Evolutionary conservation across 2,888 invertebrate genomes (phyloP).

Genomic region (Tetheella fluctuosa): DNA sequence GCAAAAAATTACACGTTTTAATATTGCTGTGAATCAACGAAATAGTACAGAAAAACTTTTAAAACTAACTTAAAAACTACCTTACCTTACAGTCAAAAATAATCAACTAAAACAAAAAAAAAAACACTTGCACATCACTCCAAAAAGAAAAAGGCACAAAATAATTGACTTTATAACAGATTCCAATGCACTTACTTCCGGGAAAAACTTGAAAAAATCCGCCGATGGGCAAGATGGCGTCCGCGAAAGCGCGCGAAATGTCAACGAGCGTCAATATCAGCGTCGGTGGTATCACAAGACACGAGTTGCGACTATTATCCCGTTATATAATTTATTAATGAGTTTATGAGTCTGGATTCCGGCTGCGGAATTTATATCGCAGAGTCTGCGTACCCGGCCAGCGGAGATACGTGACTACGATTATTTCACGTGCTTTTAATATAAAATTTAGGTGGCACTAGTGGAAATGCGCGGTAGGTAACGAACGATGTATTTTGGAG

Average conservation of each 20-base stretch:
- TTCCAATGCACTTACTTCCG: constrained; percentile 69
- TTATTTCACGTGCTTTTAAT: constrained; percentile 66
- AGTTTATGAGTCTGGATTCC: constrained; percentile 49
- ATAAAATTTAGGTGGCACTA: constrained; percentile 73
- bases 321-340: constrained; percentile 43
- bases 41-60: constrained; percentile 16
- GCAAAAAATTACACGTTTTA: constrained; percentile 11
- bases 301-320: constrained; percentile 20
- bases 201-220: constrained; percentile 51
- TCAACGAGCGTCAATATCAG: constrained; percentile 38
- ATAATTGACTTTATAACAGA: constrained; percentile 45
- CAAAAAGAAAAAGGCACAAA: constrained; percentile 32
- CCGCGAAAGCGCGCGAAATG: constrained; percentile 63
- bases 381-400: constrained; percentile 68
- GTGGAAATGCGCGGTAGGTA: constrained; percentile 57
- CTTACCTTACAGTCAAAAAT: constrained; percentile 34
- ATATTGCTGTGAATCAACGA: constrained; percentile 19
- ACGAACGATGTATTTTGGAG: constrained; percentile 72
- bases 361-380: constrained; percentile 64
- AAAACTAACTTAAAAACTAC: constrained; percentile 18
- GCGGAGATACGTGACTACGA: constrained; percentile 74
- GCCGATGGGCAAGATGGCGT: constrained; percentile 58
- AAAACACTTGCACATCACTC: constrained; percentile 46
- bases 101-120: constrained; percentile 22
- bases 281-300: constrained; percentile 36